Evolutionary conservation across 2,888 invertebrate species (phyloP).

Genomic region (Pollenia labialis): DNA sequence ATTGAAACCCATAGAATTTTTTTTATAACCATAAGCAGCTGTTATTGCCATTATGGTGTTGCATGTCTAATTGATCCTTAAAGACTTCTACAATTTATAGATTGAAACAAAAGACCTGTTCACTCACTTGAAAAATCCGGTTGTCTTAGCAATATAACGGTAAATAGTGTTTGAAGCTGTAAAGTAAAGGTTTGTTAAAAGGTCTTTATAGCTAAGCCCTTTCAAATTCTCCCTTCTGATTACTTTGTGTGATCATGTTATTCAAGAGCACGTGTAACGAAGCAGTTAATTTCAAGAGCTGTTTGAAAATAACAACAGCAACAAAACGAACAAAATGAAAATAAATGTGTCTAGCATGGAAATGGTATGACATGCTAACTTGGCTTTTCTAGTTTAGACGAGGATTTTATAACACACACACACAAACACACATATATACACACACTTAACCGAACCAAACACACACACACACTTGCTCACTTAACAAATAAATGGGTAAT

Average conservation of each 20-base stretch:
- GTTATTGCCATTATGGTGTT: no score
- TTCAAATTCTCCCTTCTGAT: neutral
- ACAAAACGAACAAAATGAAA: slow-evolving; percentile 39
- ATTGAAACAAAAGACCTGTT: no score
- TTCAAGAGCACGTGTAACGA: slow-evolving; percentile 62
- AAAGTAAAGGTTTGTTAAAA: no score
- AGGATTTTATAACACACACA: slow-evolving; percentile 5
- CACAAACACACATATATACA: neutral
- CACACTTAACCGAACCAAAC: neutral
- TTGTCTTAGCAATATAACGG: no score
- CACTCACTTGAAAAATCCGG: no score
- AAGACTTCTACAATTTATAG: no score
- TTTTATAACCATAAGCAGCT: no score
- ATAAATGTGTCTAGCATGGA: slow-evolving; percentile 59
- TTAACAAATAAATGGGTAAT: slow-evolving; percentile 58
- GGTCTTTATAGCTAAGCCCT: neutral
- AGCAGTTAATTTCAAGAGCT: slow-evolving; percentile 70
- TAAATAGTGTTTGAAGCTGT: no score
- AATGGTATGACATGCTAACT: slow-evolving; percentile 48
- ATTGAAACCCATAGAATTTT: no score
- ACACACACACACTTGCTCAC: slow-evolving; percentile 40
- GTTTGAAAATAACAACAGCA: slow-evolving; percentile 39
- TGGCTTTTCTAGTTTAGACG: slow-evolving; percentile 40
- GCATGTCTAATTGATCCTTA: no score
- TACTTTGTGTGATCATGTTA: slow-evolving; percentile 46